These are phyloP conservation scores for Sebastes itinus DNA, from an alignment of 2,797 vertebrate species.

Conservation along the genomic window DNA sequence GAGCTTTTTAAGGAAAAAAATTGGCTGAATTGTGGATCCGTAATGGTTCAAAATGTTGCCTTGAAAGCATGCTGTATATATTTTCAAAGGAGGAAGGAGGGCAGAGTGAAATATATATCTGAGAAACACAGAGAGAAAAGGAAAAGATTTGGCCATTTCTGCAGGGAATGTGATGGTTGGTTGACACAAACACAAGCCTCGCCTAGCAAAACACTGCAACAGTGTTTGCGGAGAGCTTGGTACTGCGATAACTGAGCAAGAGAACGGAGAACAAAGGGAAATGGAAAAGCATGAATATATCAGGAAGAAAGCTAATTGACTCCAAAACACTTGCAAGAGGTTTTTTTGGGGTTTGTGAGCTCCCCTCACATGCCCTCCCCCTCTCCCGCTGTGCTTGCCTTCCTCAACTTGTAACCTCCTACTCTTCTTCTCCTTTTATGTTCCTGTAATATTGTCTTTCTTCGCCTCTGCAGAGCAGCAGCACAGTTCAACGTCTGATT, in stretches of 20 bases:
- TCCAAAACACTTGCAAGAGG: conserved; percentile 58
- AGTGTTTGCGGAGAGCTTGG: conserved; percentile 44
- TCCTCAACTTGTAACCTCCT: conserved; percentile 29
- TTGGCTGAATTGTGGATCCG: conserved; percentile 8
- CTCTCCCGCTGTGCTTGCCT: background rate
- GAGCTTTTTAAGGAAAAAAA: background rate
- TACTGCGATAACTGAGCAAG: conserved; percentile 57
- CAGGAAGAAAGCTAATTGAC: conserved; percentile 62
- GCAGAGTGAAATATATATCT: conserved; percentile 38
- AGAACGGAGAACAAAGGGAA: conserved; percentile 63
- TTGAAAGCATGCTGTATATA: conserved; percentile 15
- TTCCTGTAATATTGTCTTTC: conserved; percentile 27
- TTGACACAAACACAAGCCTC: conserved; percentile 60
- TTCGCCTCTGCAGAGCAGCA: conserved; percentile 19
- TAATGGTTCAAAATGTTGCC: conserved; percentile 8
- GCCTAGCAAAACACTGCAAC: conserved; percentile 80
- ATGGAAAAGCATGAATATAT: conserved; percentile 54
- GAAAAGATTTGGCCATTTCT: conserved; percentile 44
- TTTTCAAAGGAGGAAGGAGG: conserved; percentile 45
- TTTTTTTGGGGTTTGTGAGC: conserved; percentile 5
- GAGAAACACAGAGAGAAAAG: conserved; percentile 13
- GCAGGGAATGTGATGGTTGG: conserved; percentile 65
- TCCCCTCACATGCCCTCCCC: conserved; percentile 29
- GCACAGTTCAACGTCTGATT: conserved; percentile 1
- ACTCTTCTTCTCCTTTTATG: conserved; percentile 33